Conservation (phyloP, 2,888 invertebrate genomes). For the Ypsolopha sequella region DNA sequence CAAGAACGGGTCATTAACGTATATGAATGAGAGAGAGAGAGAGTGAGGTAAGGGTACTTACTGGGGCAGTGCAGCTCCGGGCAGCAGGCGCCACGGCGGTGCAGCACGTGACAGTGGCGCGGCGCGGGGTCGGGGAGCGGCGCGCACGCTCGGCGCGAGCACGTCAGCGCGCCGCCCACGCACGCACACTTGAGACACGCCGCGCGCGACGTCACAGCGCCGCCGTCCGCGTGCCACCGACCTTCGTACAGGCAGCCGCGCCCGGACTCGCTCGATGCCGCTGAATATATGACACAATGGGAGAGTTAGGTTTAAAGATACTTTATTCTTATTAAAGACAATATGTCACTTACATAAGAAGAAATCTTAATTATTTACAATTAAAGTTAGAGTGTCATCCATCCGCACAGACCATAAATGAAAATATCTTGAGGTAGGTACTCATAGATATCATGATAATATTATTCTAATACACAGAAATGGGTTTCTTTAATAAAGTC, state of each 20-base stretch:
- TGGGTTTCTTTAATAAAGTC: too few species aligned
- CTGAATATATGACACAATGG: neutral
- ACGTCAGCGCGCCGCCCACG: constrained; percentile 77
- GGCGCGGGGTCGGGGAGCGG: constrained; percentile 82
- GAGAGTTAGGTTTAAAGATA: neutral
- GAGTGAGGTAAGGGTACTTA: constrained; percentile 15
- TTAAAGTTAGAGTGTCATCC: too few species aligned
- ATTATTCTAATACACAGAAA: too few species aligned
- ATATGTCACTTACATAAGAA: too few species aligned
- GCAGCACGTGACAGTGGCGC: constrained; percentile 77
- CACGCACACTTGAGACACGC: constrained; percentile 86
- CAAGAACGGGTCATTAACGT: neutral
- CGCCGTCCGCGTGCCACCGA: constrained; percentile 74
- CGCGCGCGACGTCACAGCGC: constrained; percentile 59
- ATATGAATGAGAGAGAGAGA: neutral
- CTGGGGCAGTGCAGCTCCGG: constrained; percentile 83
- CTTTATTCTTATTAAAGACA: too few species aligned
- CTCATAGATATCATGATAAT: too few species aligned
- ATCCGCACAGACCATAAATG: too few species aligned
- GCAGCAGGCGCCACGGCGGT: constrained; percentile 79
- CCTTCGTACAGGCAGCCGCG: constrained; percentile 82
- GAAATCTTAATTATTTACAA: too few species aligned
- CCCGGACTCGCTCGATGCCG: neutral
- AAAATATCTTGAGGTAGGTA: too few species aligned
- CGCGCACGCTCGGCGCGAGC: constrained; percentile 83